phyloP scores from a whole-genome alignment of 2,888 invertebrate species.

The Tromatobia lineatoria region DNA sequence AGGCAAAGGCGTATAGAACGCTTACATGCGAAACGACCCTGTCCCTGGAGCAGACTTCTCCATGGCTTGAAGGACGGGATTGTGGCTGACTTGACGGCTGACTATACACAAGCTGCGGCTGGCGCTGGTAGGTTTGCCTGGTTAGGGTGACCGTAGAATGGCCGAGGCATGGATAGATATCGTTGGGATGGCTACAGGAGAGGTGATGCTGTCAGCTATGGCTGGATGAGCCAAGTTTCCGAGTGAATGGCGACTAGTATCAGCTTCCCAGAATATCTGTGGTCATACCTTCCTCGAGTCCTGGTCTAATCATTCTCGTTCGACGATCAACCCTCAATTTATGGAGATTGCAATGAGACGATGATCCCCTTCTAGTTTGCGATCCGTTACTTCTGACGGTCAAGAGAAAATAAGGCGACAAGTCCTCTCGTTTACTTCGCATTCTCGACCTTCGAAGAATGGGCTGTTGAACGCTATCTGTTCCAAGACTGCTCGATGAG shows the following conservation, averaged over 20 bases:
- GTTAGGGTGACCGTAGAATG: conserved; percentile 31
- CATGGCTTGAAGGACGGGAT: conserved; percentile 14
- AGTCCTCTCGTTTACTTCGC: neutral
- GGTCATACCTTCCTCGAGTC: neutral
- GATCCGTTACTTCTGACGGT: neutral
- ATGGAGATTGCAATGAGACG: too few species aligned
- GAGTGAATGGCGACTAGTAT: neutral
- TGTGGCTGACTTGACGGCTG: conserved; percentile 32
- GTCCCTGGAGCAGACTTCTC: conserved; percentile 14
- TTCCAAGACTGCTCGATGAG: neutral
- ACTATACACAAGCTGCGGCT: conserved; percentile 41
- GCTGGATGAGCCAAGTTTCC: conserved; percentile 15
- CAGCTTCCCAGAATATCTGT: conserved; percentile 5
- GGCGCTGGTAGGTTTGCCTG: conserved; percentile 24
- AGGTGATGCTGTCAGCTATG: conserved; percentile 19
- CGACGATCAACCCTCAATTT: conserved; percentile 1
- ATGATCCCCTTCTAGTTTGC: neutral
- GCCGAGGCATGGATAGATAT: neutral
- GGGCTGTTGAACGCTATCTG: neutral
- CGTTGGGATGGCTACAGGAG: neutral
- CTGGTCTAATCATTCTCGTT: neutral
- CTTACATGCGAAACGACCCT: conserved; percentile 4
- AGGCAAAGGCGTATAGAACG: conserved; percentile 5
- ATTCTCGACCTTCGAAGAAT: neutral
- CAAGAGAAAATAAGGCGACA: neutral